Conservation (phyloP, 2,113 vertebrate genomes). For the Donacobius atricapilla region DNA sequence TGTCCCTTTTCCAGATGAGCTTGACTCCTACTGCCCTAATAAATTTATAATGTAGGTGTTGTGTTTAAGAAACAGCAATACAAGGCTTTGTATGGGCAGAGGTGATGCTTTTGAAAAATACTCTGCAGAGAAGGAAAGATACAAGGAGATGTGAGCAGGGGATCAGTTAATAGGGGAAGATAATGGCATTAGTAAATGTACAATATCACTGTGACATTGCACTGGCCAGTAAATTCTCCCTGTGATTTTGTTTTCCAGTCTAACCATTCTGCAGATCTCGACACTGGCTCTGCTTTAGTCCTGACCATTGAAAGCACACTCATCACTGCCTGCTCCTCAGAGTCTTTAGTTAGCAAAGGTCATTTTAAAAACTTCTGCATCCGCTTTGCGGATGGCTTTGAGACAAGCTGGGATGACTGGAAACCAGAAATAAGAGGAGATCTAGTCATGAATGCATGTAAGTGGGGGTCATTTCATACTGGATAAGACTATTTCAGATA, state of each 20-base stretch:
- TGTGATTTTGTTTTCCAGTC: constrained; percentile 71
- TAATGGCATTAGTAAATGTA: neutral
- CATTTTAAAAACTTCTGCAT: constrained; percentile 99
- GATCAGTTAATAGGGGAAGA: neutral
- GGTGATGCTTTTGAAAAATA: neutral
- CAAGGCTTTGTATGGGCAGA: neutral
- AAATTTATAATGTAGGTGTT: neutral
- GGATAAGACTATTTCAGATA: neutral
- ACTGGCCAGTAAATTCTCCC: neutral
- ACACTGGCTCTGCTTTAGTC: constrained; percentile 95
- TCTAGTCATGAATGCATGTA: constrained; percentile 96
- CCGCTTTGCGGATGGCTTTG: constrained; percentile 97
- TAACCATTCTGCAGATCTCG: constrained; percentile 90
- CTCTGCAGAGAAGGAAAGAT: neutral
- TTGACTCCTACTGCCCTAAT: accelerated
- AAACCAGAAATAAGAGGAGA: constrained; percentile 92
- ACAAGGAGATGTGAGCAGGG: accelerated
- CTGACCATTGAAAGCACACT: constrained; percentile 97
- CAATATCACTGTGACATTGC: neutral
- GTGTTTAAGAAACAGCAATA: neutral
- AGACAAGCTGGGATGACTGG: constrained; percentile 98
- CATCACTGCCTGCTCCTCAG: constrained; percentile 97
- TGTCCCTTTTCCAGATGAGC: neutral
- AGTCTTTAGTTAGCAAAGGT: constrained; percentile 97
- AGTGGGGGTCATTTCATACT: constrained; percentile 59